Evolutionary conservation across 2,797 vertebrate genomes (phyloP), one percentile per base, ranked within the genome.

Genomic region (Pantherophis vulpinus): DNA sequence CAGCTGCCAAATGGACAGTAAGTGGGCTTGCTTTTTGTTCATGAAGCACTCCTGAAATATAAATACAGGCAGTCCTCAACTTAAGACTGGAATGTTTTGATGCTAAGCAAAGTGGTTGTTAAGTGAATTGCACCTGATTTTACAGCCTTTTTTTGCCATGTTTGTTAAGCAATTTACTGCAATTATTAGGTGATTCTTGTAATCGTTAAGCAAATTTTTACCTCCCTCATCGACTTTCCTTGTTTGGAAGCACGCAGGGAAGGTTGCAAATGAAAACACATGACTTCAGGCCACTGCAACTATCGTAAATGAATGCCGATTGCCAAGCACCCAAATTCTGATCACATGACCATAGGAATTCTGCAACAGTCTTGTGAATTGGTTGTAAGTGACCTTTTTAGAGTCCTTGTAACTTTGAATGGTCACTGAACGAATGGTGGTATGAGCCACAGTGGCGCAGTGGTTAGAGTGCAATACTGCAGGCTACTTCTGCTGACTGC

Each of bases 1-100:
- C 97, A 98, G 94, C 97, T 99, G 58, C 98, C 99, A 32, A 98
- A 98, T 9, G 96, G 98, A 98, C 98, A 98, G 99, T 99, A 96
- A 97, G 61, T 90, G 25, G 18, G 51, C 60, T 32, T 13, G 2
- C 8, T 87, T 83, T 70, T 63, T 8, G 2, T 90, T n/a, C 20
- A 11, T 16, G 25, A 87, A n/a, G 63, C 13, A 2, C 14, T 91
- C 74, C 61, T 4, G 42, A 29, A 54, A 60, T 32, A 88, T 25
- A n/a, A 27, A 18, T 74, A 16, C 13, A 32, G 5, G 12, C 16
- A 16, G 37, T 79, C 74, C 37, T 79, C 3, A 2, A 16, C 18
- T 79, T 79, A 79, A 1, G 18, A 79, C 32, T 37, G 11, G 32
- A 79, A 23, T 20, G 42, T 27, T 42, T 9, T 42, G 18, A 23